Evolutionary conservation across 1,140 invertebrate genomes (phyloP), one percentile per base, ranked within the genome.

Genomic region (Sweltsa coloradensis): DNA sequence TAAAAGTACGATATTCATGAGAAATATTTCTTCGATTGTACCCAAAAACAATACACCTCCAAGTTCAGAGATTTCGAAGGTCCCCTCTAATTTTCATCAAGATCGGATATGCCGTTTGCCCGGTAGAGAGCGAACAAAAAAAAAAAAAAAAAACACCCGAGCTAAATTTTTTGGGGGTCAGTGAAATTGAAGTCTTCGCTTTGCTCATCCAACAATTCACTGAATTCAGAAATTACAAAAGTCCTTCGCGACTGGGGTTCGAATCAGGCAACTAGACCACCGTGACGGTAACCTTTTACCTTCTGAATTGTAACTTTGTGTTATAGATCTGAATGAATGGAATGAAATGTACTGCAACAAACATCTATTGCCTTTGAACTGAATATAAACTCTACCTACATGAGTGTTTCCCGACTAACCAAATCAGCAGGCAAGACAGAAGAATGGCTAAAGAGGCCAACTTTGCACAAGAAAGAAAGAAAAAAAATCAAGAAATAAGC

Each of bases 361-460:
- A 89, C 72, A 57, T 94, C 90, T 47, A 79, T 62, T 0, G 88
- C 69, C 68, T 96, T 96, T 91, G 91, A 96, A 57, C 87, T 86
- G 57, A 81, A 95, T 0, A 88, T 81, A 47, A 80, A 76, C 52
- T 75, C 79, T 0, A n/a, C n/a, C n/a, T n/a, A n/a, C n/a, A n/a
- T n/a, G n/a, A n/a, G n/a, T n/a, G n/a, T n/a, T n/a, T n/a, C n/a
- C n/a, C n/a, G n/a, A n/a, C n/a, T n/a, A n/a, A n/a, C n/a, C n/a
- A n/a, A n/a, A n/a, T n/a, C n/a, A n/a, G n/a, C n/a, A n/a, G n/a
- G n/a, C n/a, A n/a, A n/a, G n/a, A n/a, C n/a, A n/a, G n/a, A n/a
- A n/a, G n/a, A 87, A 92, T 23, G 91, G 91, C 79, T 89, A 95
- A 22, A 94, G 47, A 0, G 89, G 88, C 55, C 74, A 95, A 9